phyloP scores from a whole-genome alignment of 35 echinoderm and acorn worm genomes.

The Apostichopus californicus region DNA sequence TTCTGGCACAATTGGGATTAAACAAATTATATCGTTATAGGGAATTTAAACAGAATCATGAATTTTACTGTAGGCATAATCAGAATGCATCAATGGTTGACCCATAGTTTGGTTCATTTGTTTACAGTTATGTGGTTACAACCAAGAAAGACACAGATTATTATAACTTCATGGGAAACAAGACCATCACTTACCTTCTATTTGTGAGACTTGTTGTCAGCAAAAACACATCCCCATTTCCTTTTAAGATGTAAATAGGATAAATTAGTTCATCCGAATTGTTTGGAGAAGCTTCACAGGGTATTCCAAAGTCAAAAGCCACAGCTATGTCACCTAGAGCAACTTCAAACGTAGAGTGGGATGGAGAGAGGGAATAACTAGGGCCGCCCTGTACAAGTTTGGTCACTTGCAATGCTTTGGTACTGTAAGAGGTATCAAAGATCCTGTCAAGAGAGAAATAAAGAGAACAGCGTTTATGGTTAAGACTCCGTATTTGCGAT shows the following conservation, averaged over 20 bases:
- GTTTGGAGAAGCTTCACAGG: slow-evolving; percentile 51
- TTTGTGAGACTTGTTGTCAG: slow-evolving; percentile 75
- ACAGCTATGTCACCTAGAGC: slow-evolving; percentile 94
- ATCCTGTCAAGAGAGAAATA: slow-evolving; percentile 56
- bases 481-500: too few relatives aligned
- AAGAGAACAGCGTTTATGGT: background rate
- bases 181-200: slow-evolving; percentile 61
- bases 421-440: slow-evolving; percentile 69
- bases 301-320: slow-evolving; percentile 88
- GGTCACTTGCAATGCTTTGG: slow-evolving; percentile 73
- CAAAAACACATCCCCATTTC: slow-evolving; percentile 93
- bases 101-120: too few relatives aligned
- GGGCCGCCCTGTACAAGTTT: slow-evolving; percentile 64
- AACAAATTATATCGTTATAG: too few relatives aligned
- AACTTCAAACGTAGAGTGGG: slow-evolving; percentile 75
- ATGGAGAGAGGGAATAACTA: slow-evolving; percentile 71
- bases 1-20: too few relatives aligned
- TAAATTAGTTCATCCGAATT: slow-evolving; percentile 40
- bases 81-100: too few relatives aligned
- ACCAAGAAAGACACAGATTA: too few relatives aligned
- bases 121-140: too few relatives aligned
- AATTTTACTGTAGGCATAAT: too few relatives aligned
- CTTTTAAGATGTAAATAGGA: slow-evolving; percentile 90
- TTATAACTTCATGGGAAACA: too few relatives aligned
- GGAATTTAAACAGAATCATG: too few relatives aligned